phyloP scores from a whole-genome alignment of 2,797 vertebrate genomes.

The Malacoctenus gilli region DNA sequence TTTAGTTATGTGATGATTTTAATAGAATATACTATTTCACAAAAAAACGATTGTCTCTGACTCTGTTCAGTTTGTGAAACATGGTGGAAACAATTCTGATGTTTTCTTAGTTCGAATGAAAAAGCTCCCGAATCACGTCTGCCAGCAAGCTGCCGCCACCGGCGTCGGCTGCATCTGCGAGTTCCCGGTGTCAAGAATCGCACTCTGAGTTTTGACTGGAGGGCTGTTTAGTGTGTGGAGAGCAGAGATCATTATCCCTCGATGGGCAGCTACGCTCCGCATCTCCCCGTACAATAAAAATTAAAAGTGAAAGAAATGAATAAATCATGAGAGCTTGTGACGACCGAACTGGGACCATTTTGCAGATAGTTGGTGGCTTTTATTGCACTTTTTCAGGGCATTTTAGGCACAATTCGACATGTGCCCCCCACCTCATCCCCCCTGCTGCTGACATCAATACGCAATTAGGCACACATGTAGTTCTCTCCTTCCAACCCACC shows the following conservation, averaged over 20 bases:
- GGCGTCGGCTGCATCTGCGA: slow-evolving; percentile 38
- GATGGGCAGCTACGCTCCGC: slow-evolving; percentile 34
- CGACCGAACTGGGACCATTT: slow-evolving; percentile 48
- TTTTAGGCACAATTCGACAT: slow-evolving; percentile 31
- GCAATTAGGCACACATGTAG: slow-evolving; percentile 57
- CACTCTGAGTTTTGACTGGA: slow-evolving; percentile 30
- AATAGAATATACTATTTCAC: no score
- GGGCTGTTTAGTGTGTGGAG: slow-evolving; percentile 33
- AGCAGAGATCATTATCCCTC: slow-evolving; percentile 53
- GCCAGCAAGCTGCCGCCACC: background rate
- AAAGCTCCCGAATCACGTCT: background rate
- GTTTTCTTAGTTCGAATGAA: background rate
- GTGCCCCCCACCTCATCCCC: background rate
- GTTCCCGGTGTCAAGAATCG: slow-evolving; percentile 21
- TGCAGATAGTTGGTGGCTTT: slow-evolving; percentile 31
- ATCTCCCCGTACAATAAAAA: slow-evolving; percentile 38
- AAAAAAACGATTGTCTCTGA: slow-evolving; percentile 21
- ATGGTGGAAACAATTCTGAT: slow-evolving; percentile 13
- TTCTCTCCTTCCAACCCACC: slow-evolving; percentile 25
- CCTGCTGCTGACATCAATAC: slow-evolving; percentile 57
- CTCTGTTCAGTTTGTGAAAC: no score
- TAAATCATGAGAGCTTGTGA: slow-evolving; percentile 58
- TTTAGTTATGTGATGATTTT: no score
- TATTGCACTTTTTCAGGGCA: slow-evolving; percentile 24
- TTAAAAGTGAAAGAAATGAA: slow-evolving; percentile 59